Conservation (phyloP, 23 tunicate species). For the Ciona savignyi region DNA sequence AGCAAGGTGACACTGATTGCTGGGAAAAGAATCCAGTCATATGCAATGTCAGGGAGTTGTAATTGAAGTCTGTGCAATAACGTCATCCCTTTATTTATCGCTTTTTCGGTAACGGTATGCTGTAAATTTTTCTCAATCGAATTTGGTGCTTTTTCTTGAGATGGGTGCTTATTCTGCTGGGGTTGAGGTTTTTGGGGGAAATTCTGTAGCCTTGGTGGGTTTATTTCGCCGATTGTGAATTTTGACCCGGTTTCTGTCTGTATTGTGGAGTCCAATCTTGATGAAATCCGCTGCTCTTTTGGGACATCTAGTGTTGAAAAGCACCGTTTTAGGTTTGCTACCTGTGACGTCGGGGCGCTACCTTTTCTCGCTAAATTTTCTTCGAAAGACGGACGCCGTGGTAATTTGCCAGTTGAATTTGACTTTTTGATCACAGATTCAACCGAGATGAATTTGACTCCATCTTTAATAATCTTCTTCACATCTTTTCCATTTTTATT, state of each 20-base stretch:
- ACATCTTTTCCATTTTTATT: too few relatives aligned
- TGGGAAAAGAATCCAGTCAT: not conserved
- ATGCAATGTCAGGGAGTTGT: not conserved
- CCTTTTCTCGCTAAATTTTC: too few relatives aligned
- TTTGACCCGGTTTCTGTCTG: not conserved
- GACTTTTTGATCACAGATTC: too few relatives aligned
- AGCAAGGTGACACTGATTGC: not conserved
- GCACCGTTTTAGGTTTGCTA: not conserved
- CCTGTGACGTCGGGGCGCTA: too few relatives aligned
- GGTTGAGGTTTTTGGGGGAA: not conserved
- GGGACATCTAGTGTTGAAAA: not conserved
- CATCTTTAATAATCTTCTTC: too few relatives aligned
- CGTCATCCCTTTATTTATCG: too few relatives aligned
- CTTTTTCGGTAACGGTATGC: not conserved
- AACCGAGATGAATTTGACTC: too few relatives aligned
- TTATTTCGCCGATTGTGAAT: not conserved
- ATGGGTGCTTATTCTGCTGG: not conserved
- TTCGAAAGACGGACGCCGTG: too few relatives aligned
- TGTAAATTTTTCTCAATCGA: not conserved
- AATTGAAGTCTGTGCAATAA: not conserved
- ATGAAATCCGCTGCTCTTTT: not conserved
- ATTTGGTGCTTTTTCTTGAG: too few relatives aligned
- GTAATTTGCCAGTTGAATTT: too few relatives aligned
- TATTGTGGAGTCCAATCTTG: not conserved
- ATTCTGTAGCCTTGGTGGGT: not conserved